Evolutionary conservation across 2,888 invertebrate species (phyloP).

Genomic region (Augiades crinisus): DNA sequence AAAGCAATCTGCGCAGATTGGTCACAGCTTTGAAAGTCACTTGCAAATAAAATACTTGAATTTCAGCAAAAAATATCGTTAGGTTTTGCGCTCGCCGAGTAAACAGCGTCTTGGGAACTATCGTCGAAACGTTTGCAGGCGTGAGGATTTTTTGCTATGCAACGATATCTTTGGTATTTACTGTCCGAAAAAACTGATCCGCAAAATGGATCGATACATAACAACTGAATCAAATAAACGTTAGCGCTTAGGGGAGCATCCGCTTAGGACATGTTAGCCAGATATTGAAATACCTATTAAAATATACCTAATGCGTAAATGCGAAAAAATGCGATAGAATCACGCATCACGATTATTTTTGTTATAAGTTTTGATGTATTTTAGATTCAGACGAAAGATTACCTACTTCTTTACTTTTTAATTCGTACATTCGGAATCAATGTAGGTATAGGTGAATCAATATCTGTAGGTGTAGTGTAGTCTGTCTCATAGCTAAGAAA

Average conservation of each 20-base stretch:
- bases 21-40: slow-evolving; percentile 37
- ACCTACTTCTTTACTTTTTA: too few species aligned
- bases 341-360: too few species aligned
- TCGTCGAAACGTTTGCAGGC: background rate
- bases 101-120: background rate
- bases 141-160: background rate
- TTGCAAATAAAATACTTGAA: slow-evolving; percentile 10
- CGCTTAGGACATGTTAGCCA: too few species aligned
- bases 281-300: background rate
- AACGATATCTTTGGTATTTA: slow-evolving; percentile 4
- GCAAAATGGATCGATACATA: background rate
- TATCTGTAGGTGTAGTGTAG: too few species aligned
- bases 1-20: slow-evolving; percentile 37
- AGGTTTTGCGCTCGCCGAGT: slow-evolving; percentile 2
- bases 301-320: too few species aligned
- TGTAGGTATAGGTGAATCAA: too few species aligned
- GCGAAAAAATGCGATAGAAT: too few species aligned
- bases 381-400: too few species aligned
- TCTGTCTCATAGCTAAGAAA: too few species aligned
- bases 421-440: too few species aligned
- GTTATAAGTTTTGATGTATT: too few species aligned
- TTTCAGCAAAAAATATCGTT: slow-evolving; percentile 10
- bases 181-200: slow-evolving; percentile 3
- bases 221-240: background rate
- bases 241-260: background rate